phyloP scores from a whole-genome alignment of 1,140 invertebrate species.

The Oryctes rhinoceros region DNA sequence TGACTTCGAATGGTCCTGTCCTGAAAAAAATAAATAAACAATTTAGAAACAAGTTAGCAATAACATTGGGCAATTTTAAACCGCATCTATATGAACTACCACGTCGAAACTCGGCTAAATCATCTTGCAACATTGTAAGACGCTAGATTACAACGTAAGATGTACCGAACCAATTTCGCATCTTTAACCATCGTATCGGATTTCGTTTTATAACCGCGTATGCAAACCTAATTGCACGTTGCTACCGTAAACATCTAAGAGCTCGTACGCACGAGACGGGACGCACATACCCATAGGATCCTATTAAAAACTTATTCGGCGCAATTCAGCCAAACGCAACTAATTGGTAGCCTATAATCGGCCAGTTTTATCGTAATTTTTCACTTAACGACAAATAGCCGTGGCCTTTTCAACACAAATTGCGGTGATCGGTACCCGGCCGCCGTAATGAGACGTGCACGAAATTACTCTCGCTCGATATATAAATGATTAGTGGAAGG shows the following conservation, averaged over 20 bases:
- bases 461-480: slow-evolving; percentile 29
- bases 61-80: too few relatives aligned
- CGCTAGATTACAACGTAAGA: too few relatives aligned
- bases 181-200: background rate
- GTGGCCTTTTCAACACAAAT: slow-evolving; percentile 38
- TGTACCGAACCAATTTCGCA: too few relatives aligned
- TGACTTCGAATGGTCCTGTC: too few relatives aligned
- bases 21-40: too few relatives aligned
- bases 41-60: too few relatives aligned
- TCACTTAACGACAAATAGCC: slow-evolving; percentile 33
- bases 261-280: background rate
- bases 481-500: slow-evolving; percentile 42
- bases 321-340: slow-evolving; percentile 22
- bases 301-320: slow-evolving; percentile 23
- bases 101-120: too few relatives aligned
- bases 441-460: slow-evolving; percentile 28
- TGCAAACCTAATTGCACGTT: background rate
- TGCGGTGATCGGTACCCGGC: background rate
- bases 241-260: background rate
- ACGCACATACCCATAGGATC: background rate
- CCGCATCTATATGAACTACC: too few relatives aligned
- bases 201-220: background rate
- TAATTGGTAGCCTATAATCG: slow-evolving; percentile 23
- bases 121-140: too few relatives aligned
- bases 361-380: slow-evolving; percentile 27